These are phyloP conservation scores for Sinella curviseta DNA, from an alignment of 1,140 invertebrate genomes.

Conservation along the genomic window DNA sequence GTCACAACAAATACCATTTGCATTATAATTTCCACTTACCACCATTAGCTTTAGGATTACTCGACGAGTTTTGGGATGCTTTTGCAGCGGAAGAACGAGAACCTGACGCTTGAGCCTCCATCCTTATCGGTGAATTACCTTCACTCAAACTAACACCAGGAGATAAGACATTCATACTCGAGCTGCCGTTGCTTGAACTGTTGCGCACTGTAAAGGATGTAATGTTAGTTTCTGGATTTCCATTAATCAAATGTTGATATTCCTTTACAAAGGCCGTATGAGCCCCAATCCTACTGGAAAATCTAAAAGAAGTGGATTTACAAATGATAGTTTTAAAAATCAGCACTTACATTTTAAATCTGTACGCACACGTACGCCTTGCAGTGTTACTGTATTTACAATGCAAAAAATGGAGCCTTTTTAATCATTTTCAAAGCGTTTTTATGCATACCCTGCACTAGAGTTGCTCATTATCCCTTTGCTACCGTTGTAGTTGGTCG, in stretches of 20 bases:
- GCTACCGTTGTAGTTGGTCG: slow-evolving; percentile 6
- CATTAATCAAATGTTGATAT: too few species aligned
- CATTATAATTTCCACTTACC: too few species aligned
- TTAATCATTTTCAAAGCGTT: too few species aligned
- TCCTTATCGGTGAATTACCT: slow-evolving; percentile 46
- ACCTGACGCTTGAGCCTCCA: slow-evolving; percentile 41
- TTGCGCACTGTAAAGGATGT: too few species aligned
- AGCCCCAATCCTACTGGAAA: slow-evolving; percentile 8
- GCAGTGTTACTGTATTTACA: too few species aligned
- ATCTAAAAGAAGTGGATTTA: too few species aligned
- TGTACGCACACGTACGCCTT: too few species aligned
- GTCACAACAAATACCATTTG: too few species aligned
- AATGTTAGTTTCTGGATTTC: too few species aligned
- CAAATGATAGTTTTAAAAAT: neutral
- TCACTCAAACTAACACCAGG: slow-evolving; percentile 48
- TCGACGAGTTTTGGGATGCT: neutral
- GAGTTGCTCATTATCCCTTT: slow-evolving; percentile 9
- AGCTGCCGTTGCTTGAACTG: slow-evolving; percentile 44
- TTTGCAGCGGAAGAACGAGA: slow-evolving; percentile 26
- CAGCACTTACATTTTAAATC: too few species aligned
- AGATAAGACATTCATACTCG: slow-evolving; percentile 46
- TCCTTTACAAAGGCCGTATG: slow-evolving; percentile 7
- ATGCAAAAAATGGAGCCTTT: too few species aligned
- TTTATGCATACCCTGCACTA: neutral
- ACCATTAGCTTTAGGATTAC: slow-evolving; percentile 16